Percentiles rank a stretch among this genome's conserved stretches.
These are phyloP conservation scores for Caenorhabditis drosophilae DNA, from an alignment of 2,888 invertebrate genomes.

Conservation along the genomic window DNA sequence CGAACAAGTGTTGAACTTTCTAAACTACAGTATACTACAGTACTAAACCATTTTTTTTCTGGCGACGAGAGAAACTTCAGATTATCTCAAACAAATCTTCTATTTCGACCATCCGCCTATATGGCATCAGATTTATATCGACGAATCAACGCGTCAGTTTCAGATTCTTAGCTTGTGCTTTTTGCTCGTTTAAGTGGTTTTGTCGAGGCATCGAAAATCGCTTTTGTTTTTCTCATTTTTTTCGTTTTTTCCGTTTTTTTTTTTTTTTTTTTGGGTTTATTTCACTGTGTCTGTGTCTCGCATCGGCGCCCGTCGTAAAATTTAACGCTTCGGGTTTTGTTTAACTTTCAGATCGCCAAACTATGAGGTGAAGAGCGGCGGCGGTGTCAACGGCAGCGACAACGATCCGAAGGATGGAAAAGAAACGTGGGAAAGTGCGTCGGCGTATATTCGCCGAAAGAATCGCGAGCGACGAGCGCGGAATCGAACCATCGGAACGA, in stretches of 20 bases:
- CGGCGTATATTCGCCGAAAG: conserved; percentile 64
- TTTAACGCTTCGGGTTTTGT: conserved; percentile 1
- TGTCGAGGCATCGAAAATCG: conserved; percentile 8
- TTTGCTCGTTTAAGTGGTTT: conserved; percentile 18
- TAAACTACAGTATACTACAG: too few species aligned
- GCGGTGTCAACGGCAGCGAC: not conserved
- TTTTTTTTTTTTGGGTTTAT: conserved; percentile 16
- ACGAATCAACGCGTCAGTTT: conserved; percentile 42
- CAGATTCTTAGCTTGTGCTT: not conserved
- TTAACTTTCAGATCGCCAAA: not conserved
- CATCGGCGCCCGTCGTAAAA: not conserved
- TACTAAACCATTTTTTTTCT: too few species aligned
- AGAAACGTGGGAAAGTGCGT: conserved; percentile 59
- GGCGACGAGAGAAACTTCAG: too few species aligned
- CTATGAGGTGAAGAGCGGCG: too few species aligned
- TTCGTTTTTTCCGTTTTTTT: conserved; percentile 8
- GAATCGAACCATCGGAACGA: conserved; percentile 63
- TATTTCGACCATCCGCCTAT: conserved; percentile 39
- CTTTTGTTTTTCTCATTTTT: conserved; percentile 10
- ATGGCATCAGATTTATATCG: conserved; percentile 38
- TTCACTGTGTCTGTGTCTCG: not conserved
- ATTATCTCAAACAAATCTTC: conserved; percentile 36
- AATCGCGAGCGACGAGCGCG: conserved; percentile 63
- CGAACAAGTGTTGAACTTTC: too few species aligned
- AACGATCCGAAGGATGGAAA: conserved; percentile 25